Base-by-base conservation (phyloP, 2,888 invertebrate species). In the Drosophila mimetica region DNA sequence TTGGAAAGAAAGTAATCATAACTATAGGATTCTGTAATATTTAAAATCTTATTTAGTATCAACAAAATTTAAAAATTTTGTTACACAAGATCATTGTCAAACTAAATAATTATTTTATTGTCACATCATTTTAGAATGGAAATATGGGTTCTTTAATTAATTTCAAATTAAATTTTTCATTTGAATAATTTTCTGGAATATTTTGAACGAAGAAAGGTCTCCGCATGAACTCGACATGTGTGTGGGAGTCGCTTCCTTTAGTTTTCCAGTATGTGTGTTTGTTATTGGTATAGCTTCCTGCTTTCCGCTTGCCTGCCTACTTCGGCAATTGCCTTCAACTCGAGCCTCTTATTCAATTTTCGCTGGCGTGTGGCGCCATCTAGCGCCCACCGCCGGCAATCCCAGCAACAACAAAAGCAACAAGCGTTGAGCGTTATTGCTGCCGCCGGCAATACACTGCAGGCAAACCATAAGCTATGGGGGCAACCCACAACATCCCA, bases 361-460 rank as follows among this genome's bases (percentile, higher is more conserved):
- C 73, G 71, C 72, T 75, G 76, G 74, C 78, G 78, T 80, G 76
- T 85, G 86, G 86, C 86, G 87, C 86, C 86, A 81, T 76, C 80
- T 82, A 85, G 71, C 76, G 85, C 79, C 80, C 80, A 80, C 71
- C 66, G 61, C 53, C 53, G 59, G 13, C 67, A 71, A 18, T 25
- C 28, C 70, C 48, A 50, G 42, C 55, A 60, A 76, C 47, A 60
- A 64, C 18, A 39, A 64, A 51, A 44, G 61, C 64, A 69, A 67
- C 50, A 50, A 75, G 72, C 75, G 48, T 65, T 72, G 57, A 66
- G 48, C 61, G 57, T 58, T 69, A 66, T 66, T 69, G 57, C 75
- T 82, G 74, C 75, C 79, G 67, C 63, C 72, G 75, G 79, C 79
- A 82, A 80, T 67, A 76, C 78, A 76, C 78, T 61, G 34, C 63